These are phyloP conservation scores for Megaceryle maxima DNA, from an alignment of 2,113 vertebrate genomes.

Conservation along the genomic window DNA sequence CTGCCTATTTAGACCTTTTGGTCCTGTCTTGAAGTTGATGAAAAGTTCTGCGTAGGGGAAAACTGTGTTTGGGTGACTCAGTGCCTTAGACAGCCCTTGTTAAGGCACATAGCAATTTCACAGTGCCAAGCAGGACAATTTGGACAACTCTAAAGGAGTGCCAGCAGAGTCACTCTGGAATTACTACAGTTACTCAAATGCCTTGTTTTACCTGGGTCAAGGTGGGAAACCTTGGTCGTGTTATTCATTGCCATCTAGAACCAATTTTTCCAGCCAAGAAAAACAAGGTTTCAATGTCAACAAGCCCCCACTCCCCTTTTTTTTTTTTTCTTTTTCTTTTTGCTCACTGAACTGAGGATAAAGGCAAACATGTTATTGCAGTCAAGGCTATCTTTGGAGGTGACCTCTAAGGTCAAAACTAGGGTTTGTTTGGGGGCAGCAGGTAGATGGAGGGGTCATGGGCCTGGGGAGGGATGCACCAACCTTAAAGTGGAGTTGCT, in stretches of 20 bases:
- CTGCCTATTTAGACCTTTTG: neutral
- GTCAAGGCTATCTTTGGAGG: neutral
- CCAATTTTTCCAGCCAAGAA: neutral
- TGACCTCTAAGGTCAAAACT: neutral
- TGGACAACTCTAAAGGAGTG: neutral
- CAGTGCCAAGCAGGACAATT: neutral
- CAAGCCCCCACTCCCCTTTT: neutral
- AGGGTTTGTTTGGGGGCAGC: neutral
- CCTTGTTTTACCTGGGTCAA: neutral
- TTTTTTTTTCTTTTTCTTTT: neutral
- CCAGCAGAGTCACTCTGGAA: neutral
- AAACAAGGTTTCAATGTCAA: neutral
- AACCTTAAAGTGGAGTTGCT: neutral
- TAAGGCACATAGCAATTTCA: neutral
- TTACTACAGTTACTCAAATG: neutral
- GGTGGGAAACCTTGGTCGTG: neutral
- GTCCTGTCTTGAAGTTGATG: neutral
- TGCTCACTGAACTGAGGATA: neutral
- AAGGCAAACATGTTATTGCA: neutral
- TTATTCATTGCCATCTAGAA: neutral
- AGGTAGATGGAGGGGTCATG: neutral
- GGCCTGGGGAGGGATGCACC: neutral
- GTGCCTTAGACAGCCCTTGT: neutral
- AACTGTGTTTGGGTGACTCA: neutral
- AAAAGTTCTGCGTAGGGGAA: neutral